phyloP scores from a whole-genome alignment of 2,888 invertebrate species.

The Cheilosia urbana region DNA sequence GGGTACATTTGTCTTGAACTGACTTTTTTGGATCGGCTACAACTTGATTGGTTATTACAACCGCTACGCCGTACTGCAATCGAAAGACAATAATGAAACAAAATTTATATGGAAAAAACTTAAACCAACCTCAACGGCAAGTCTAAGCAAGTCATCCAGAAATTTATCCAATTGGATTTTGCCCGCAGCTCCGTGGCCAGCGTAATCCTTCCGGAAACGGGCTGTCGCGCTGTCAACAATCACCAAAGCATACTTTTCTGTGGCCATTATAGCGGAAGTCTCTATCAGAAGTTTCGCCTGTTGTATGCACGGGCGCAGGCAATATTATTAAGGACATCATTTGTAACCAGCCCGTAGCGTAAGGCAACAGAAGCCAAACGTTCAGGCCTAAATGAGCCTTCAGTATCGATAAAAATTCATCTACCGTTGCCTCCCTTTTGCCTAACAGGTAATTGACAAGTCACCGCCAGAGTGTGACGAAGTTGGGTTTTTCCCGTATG shows the following conservation, averaged over 20 bases:
- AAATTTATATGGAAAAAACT: not conserved
- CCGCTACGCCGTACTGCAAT: constrained; percentile 97
- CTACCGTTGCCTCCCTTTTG: constrained; percentile 99
- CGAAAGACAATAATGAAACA: constrained; percentile 16
- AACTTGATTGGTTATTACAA: constrained; percentile 99
- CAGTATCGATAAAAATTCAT: constrained; percentile 99
- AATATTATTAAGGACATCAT: constrained; percentile 97
- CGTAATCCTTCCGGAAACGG: constrained; percentile 97
- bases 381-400: constrained; percentile 98
- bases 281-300: constrained; percentile 95
- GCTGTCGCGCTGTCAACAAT: constrained; percentile 99
- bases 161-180: constrained; percentile 98
- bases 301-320: constrained; percentile 98
- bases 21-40: constrained; percentile 99
- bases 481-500: constrained; percentile 98
- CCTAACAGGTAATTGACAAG: constrained; percentile 98
- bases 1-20: constrained; percentile 98
- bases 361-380: constrained; percentile 95
- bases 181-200: constrained; percentile 95
- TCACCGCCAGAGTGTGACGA: constrained; percentile 98
- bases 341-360: constrained; percentile 93
- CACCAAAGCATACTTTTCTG: constrained; percentile 96
- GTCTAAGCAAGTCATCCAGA: constrained; percentile 93
- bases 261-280: constrained; percentile 99
- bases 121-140: constrained; percentile 94